These are phyloP conservation scores for Fabriciana adippe DNA, from an alignment of 2,888 invertebrate species.

Conservation along the genomic window DNA sequence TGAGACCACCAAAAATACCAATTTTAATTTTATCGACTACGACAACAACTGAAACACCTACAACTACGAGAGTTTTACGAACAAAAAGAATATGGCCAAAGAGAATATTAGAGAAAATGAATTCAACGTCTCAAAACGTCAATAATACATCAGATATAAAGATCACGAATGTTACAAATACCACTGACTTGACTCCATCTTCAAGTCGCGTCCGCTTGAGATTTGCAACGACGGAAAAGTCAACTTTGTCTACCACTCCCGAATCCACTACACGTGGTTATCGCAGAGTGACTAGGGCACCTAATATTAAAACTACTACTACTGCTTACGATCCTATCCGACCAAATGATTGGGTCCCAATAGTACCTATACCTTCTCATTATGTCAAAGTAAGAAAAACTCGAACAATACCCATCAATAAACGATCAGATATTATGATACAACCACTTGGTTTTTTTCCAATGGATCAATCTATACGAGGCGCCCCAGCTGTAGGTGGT, in stretches of 20 bases:
- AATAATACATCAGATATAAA: constrained; percentile 51
- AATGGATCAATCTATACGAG: constrained; percentile 48
- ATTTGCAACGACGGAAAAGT: constrained; percentile 51
- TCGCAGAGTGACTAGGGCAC: constrained; percentile 65
- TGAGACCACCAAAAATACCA: constrained; percentile 59
- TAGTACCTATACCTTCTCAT: constrained; percentile 60
- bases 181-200: constrained; percentile 54
- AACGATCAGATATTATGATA: constrained; percentile 61
- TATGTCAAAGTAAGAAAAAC: constrained; percentile 54
- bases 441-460: constrained; percentile 68
- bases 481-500: constrained; percentile 43
- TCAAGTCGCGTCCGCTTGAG: constrained; percentile 53
- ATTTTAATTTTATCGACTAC: constrained; percentile 49
- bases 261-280: constrained; percentile 58
- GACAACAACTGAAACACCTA: constrained; percentile 52
- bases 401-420: constrained; percentile 50
- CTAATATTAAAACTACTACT: constrained; percentile 59
- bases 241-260: constrained; percentile 40
- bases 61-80: constrained; percentile 66
- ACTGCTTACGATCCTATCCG: constrained; percentile 51
- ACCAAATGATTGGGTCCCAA: constrained; percentile 75
- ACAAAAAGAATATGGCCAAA: constrained; percentile 78
- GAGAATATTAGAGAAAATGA: constrained; percentile 56
- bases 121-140: constrained; percentile 47
- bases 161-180: constrained; percentile 50